Evolutionary conservation across 2,797 vertebrate species (phyloP), one percentile per base, ranked within the genome.

Genomic region (Lacerta viridis): DNA sequence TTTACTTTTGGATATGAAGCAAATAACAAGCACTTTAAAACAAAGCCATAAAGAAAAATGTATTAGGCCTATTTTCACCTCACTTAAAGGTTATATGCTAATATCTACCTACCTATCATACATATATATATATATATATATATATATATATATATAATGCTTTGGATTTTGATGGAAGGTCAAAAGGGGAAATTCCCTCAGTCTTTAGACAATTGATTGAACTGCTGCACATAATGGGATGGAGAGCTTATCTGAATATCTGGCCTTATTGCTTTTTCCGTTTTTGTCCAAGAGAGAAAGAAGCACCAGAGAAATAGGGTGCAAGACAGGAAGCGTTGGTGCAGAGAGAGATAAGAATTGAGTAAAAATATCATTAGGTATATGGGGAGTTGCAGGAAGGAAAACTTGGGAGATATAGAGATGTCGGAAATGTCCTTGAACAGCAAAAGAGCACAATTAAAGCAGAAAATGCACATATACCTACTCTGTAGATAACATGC

Each of bases 31-130:
- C 59, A 69, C 3, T 11, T 89, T 78, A 29, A 72, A 90, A 77
- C 11, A 27, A 86, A 83, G 78, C 29, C 75, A 36, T 55, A 72
- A 71, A 71, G 50, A 46, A 79, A 85, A 85, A 46, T 55, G 41
- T 7, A 76, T 66, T 33, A 13, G 17, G 27, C 1, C 33, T 18
- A 79, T 68, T 88, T 43, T 50, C 29, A 68, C 15, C 17, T 55
- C 23, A 78, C 18, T 3, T 80, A 46, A 20, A 23, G 23, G 27
- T 25, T 50, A 10, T 11, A 85, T 66, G 61, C 39, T 85, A 85
- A 77, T 66, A 66, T n/a, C 55, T 81, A 72, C 17, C n/a, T 84
- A 64, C 20, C 86, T 84, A n/a, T 15, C n/a, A 91, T 55, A 36
- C 9, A 69, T 10, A 36, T 6, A 85, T 43, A 61, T 46, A 18